phyloP scores from a whole-genome alignment of 2,113 vertebrate genomes.

The Alces alces region DNA sequence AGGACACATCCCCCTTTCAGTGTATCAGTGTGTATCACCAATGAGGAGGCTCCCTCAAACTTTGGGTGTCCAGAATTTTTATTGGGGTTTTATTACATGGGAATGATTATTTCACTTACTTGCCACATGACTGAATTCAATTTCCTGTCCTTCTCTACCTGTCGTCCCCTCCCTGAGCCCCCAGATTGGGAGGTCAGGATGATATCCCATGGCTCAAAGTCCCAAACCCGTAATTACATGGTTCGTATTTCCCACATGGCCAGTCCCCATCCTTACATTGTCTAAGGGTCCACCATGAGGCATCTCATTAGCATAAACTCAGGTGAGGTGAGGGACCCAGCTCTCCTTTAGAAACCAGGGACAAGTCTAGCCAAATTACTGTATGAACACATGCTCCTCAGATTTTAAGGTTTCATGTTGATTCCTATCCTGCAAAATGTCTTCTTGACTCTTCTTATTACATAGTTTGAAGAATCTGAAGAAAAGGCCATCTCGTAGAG shows the following conservation, averaged over 20 bases:
- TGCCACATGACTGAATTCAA: neutral
- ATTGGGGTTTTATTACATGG: neutral
- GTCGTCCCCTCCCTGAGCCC: fast-evolving
- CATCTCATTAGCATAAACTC: neutral
- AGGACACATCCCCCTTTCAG: neutral
- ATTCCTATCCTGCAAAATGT: neutral
- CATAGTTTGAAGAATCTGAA: neutral
- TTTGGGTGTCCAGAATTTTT: neutral
- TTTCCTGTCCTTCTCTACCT: neutral
- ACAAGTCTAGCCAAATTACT: neutral
- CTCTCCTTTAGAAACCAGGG: neutral
- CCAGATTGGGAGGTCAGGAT: neutral
- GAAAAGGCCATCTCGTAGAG: neutral
- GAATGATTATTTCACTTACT: neutral
- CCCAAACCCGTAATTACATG: neutral
- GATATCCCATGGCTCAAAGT: neutral
- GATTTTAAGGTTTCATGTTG: neutral
- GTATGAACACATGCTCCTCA: neutral
- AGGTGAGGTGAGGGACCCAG: neutral
- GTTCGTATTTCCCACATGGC: neutral
- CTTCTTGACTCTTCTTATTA: neutral
- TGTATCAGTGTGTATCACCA: neutral
- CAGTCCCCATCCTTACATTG: neutral
- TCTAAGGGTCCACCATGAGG: neutral
- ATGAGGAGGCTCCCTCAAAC: neutral